A percentile compares a stretch with the other conserved stretches of the same genome.
Evolutionary conservation across 2,113 vertebrate species (phyloP).

Genomic region (Brachyhypopomus gauderio): DNA sequence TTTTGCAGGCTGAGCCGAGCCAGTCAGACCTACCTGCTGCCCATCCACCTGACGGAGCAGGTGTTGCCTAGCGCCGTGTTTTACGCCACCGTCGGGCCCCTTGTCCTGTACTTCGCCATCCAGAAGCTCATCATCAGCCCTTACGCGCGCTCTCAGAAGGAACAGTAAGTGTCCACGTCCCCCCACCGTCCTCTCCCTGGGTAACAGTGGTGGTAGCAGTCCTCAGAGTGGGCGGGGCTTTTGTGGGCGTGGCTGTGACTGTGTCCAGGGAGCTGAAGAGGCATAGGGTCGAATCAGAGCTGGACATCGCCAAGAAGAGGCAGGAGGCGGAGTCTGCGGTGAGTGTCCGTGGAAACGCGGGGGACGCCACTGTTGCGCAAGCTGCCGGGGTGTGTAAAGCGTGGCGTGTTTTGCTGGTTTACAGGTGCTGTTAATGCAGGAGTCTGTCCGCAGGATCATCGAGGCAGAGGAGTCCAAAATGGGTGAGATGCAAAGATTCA

Average conservation of each 20-base stretch:
- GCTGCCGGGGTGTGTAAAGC: too few relatives aligned
- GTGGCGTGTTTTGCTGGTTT: conserved; percentile 27
- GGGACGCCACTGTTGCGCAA: not conserved
- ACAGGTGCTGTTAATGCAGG: conserved; percentile 95
- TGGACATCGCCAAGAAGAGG: conserved; percentile 88
- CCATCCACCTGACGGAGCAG: conserved; percentile 93
- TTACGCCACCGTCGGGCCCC: conserved; percentile 90
- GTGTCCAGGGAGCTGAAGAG: conserved; percentile 87
- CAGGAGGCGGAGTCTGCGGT: conserved; percentile 94
- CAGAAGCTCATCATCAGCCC: conserved; percentile 91
- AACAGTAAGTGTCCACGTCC: conserved; percentile 80
- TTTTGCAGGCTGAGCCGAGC: conserved; percentile 85
- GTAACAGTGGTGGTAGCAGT: not conserved
- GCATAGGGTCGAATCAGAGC: conserved; percentile 87
- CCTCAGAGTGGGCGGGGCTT: not conserved
- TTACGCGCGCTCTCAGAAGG: conserved; percentile 87
- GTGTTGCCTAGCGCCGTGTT: conserved; percentile 93
- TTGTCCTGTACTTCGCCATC: conserved; percentile 86
- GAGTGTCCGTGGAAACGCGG: conserved; percentile 61
- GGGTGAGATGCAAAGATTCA: conserved; percentile 75
- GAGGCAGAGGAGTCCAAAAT: conserved; percentile 93
- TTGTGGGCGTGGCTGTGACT: conserved; percentile 14
- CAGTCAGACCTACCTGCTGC: conserved; percentile 97
- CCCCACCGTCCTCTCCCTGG: conserved; percentile 1
- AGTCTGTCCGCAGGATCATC: conserved; percentile 92